Conservation (phyloP, 2,888 invertebrate genomes). For the Chouioia cunea region DNA sequence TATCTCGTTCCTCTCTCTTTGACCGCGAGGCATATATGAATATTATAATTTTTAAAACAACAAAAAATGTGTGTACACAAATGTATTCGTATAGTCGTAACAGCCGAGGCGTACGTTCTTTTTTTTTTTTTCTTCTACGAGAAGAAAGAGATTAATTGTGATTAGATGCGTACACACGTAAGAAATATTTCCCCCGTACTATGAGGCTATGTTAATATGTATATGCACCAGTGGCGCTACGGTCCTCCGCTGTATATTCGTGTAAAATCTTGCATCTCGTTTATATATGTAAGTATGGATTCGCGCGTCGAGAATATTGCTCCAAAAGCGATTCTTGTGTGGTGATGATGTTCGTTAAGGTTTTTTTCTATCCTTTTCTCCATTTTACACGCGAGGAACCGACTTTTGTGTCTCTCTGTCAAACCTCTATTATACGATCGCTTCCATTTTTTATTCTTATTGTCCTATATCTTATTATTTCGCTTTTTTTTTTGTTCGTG, state of each 20-base stretch:
- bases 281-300: slow-evolving; percentile 40
- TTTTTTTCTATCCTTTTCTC: slow-evolving; percentile 7
- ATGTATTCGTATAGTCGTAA: not conserved
- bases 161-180: slow-evolving; percentile 28
- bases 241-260: slow-evolving; percentile 45
- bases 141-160: slow-evolving; percentile 37
- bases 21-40: slow-evolving; percentile 38
- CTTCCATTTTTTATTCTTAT: slow-evolving; percentile 14
- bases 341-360: slow-evolving; percentile 25
- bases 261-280: slow-evolving; percentile 42
- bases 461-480: slow-evolving; percentile 9
- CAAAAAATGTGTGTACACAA: slow-evolving; percentile 21
- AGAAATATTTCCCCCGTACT: slow-evolving; percentile 27
- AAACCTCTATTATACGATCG: slow-evolving; percentile 25
- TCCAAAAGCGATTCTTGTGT: slow-evolving; percentile 27
- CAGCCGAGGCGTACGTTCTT: too few species aligned
- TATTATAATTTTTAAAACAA: too few species aligned
- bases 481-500: slow-evolving; percentile 4
- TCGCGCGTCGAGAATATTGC: slow-evolving; percentile 25
- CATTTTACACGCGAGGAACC: slow-evolving; percentile 1
- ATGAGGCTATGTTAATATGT: slow-evolving; percentile 39
- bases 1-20: slow-evolving; percentile 49
- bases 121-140: too few species aligned
- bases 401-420: slow-evolving; percentile 12
- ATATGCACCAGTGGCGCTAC: slow-evolving; percentile 27